Evolutionary conservation across 2,888 invertebrate genomes (phyloP).

Genomic region (Tiliacea citrago): DNA sequence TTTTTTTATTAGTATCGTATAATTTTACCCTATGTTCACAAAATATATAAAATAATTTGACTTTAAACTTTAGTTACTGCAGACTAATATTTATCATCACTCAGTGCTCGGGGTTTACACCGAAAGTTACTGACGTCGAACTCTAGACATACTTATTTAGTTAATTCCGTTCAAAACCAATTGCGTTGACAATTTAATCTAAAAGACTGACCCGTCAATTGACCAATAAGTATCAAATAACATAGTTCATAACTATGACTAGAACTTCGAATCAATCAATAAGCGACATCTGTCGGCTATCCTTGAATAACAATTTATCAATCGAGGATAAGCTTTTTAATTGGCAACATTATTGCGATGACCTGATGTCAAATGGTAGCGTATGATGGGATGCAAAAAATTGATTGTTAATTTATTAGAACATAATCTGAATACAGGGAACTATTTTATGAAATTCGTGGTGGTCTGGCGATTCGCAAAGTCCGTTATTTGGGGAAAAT

Average conservation of each 20-base stretch:
- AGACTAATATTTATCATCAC: slow-evolving; percentile 1
- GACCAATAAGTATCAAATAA: slow-evolving; percentile 35
- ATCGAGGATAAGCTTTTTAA: slow-evolving; percentile 40
- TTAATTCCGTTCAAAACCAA: slow-evolving; percentile 27
- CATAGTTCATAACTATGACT: background rate
- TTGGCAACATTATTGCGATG: slow-evolving; percentile 31
- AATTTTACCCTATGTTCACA: too few relatives aligned
- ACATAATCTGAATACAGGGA: background rate
- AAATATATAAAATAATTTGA: too few relatives aligned
- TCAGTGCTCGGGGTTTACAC: background rate
- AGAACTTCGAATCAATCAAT: slow-evolving; percentile 39
- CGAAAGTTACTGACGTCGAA: slow-evolving; percentile 20
- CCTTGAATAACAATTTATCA: slow-evolving; percentile 44
- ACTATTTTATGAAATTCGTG: background rate
- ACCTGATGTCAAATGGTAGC: slow-evolving; percentile 34
- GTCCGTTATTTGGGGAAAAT: background rate
- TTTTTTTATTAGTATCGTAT: too few relatives aligned
- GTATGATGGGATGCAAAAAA: slow-evolving; percentile 20
- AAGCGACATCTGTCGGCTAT: slow-evolving; percentile 32
- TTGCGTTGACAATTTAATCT: slow-evolving; percentile 20
- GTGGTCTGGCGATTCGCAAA: background rate
- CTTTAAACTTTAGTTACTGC: too few relatives aligned
- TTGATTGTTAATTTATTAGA: slow-evolving; percentile 11
- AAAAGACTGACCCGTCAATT: slow-evolving; percentile 32
- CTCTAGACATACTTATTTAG: background rate